Evolutionary conservation across 2,113 vertebrate genomes (phyloP).

Genomic region (mouse (Mus musculus)): GRCm39 chrX:42995001-42995500

Average conservation of each 20-base stretch:
- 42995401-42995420: neutral
- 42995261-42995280: neutral
- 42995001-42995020: neutral
- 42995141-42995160: neutral
- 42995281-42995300: neutral
- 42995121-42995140: neutral
- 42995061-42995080: neutral
- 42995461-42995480: rapidly evolving
- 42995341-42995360: neutral
- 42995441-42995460: neutral
- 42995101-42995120: neutral
- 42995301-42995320: neutral
- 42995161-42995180: neutral
- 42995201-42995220: neutral
- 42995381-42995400: neutral
- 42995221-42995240: neutral
- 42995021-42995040: slow-evolving; percentile 40
- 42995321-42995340: neutral
- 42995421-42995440: neutral
- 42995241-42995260: neutral
- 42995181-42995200: neutral
- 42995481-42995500: too few species aligned
- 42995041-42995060: slow-evolving; percentile 9
- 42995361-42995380: neutral
- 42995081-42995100: neutral